Conservation (phyloP, 2,113 vertebrate species). For the Nibea coibor region DNA sequence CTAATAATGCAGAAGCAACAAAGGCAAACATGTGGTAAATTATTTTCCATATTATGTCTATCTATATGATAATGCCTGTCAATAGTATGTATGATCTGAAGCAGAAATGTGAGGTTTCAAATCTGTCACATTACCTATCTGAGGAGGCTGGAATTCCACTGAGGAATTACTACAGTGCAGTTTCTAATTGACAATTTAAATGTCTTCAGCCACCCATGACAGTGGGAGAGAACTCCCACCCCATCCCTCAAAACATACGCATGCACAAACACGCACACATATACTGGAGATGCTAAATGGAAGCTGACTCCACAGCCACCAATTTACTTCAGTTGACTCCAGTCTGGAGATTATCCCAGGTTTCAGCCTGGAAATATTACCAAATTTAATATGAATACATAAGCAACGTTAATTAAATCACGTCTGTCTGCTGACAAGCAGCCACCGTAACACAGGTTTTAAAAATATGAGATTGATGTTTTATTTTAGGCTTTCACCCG, state of each 20-base stretch:
- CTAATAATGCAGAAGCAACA: not conserved
- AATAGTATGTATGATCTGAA: not conserved
- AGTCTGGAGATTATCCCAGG: slow-evolving; percentile 24
- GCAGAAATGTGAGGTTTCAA: slow-evolving; percentile 5
- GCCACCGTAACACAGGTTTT: not conserved
- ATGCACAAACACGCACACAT: not conserved
- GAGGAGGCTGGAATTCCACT: slow-evolving; percentile 34
- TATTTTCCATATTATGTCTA: not conserved
- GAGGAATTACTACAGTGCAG: slow-evolving; percentile 57
- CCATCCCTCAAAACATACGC: not conserved
- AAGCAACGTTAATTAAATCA: slow-evolving; percentile 50
- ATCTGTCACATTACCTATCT: slow-evolving; percentile 19
- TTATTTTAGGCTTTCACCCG: not conserved
- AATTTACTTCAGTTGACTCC: slow-evolving; percentile 20
- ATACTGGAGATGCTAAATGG: not conserved
- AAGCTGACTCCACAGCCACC: slow-evolving; percentile 8
- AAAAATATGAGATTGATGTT: not conserved
- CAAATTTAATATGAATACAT: slow-evolving; percentile 46
- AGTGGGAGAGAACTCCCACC: not conserved
- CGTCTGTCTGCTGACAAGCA: not conserved
- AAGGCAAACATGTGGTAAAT: not conserved
- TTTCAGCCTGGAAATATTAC: slow-evolving; percentile 57
- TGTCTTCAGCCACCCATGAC: slow-evolving; percentile 42
- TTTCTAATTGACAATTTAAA: slow-evolving; percentile 72
- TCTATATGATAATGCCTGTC: not conserved